Percentiles rank a stretch among this genome's conserved stretches.
Conservation (phyloP, 1,140 invertebrate species). For the Tetraneura akinire region DNA sequence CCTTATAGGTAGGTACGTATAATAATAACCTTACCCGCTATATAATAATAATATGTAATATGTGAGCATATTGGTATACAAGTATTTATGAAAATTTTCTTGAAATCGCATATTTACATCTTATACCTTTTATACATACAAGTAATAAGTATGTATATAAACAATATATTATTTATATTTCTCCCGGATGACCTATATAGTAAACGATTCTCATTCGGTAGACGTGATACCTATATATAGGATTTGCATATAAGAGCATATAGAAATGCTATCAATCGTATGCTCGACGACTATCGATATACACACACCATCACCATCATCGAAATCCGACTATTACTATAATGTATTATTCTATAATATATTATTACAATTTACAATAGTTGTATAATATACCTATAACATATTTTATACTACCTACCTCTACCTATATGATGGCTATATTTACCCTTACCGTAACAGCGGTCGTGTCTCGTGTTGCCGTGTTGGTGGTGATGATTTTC, state of each 20-base stretch:
- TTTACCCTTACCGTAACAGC: too few relatives aligned
- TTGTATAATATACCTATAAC: too few relatives aligned
- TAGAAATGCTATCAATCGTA: constrained; percentile 3
- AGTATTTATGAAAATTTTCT: neutral
- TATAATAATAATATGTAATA: neutral
- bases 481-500: neutral
- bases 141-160: too few relatives aligned
- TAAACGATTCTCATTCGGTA: constrained; percentile 12
- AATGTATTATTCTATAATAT: too few relatives aligned
- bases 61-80: neutral
- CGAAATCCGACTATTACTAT: too few relatives aligned
- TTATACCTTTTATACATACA: neutral
- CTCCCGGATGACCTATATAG: neutral
- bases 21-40: too few relatives aligned
- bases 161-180: neutral
- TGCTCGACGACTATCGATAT: neutral
- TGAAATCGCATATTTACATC: neutral
- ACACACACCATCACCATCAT: neutral
- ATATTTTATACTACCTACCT: too few relatives aligned
- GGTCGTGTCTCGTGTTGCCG: too few relatives aligned
- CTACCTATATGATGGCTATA: too few relatives aligned
- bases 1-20: neutral
- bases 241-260: neutral
- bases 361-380: too few relatives aligned
- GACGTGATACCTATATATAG: too few relatives aligned